Percentiles rank a stretch among this genome's conserved stretches.
These are phyloP conservation scores for Lichenostomus cassidix DNA, from an alignment of 2,113 vertebrate genomes.

Conservation along the genomic window DNA sequence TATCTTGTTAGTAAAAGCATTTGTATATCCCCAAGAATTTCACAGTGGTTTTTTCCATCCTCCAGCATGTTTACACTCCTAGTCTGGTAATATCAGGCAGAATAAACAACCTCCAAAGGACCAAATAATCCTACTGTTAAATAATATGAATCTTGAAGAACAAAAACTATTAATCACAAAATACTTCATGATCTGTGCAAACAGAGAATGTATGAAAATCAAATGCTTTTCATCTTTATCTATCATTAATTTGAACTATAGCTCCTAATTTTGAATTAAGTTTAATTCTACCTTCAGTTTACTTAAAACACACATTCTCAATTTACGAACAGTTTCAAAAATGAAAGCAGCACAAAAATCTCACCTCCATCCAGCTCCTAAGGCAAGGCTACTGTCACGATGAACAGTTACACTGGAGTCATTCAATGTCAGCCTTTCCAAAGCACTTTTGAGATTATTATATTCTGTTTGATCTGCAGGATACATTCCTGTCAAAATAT, in stretches of 20 bases:
- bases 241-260: background rate
- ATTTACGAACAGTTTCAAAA: background rate
- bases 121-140: background rate
- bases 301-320: background rate
- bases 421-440: slow-evolving; percentile 93
- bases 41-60: background rate
- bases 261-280: background rate
- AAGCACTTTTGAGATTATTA: slow-evolving; percentile 85
- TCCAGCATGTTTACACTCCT: background rate
- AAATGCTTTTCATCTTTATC: background rate
- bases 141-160: background rate
- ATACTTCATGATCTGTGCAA: background rate
- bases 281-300: background rate
- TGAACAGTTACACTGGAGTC: slow-evolving; percentile 94
- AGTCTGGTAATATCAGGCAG: background rate
- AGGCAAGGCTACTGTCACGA: slow-evolving; percentile 89
- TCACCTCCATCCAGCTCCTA: slow-evolving; percentile 97
- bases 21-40: background rate
- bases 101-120: background rate
- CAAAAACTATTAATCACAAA: background rate
- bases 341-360: background rate
- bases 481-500: slow-evolving; percentile 84
- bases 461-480: slow-evolving; percentile 95
- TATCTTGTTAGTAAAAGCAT: background rate
- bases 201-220: background rate